These are phyloP conservation scores for Ploceus nigricollis DNA, from an alignment of 2,113 vertebrate species.

Conservation along the genomic window DNA sequence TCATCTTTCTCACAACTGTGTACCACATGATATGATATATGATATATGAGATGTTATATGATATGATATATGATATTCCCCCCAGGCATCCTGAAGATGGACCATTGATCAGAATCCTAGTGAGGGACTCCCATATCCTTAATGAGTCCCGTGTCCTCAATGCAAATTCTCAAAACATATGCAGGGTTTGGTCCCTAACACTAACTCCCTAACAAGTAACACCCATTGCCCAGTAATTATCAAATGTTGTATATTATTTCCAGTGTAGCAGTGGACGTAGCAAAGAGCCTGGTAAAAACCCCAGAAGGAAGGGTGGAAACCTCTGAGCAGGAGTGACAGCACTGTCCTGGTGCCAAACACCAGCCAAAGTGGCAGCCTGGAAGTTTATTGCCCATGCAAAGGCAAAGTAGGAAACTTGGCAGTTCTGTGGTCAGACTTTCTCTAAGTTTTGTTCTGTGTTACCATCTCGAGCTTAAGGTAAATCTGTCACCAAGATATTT, in stretches of 20 bases:
- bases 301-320: background rate
- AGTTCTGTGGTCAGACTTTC: background rate
- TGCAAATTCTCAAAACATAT: background rate
- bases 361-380: background rate
- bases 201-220: background rate
- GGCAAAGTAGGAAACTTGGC: background rate
- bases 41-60: background rate
- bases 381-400: background rate
- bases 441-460: background rate
- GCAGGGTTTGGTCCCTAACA: background rate
- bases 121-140: background rate
- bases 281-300: background rate
- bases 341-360: accelerated
- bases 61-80: background rate
- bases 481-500: background rate
- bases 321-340: background rate
- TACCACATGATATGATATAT: background rate
- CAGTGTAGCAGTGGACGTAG: background rate
- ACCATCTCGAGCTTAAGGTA: background rate
- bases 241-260: background rate
- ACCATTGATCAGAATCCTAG: background rate
- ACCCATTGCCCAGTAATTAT: background rate
- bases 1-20: background rate
- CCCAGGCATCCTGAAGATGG: background rate
- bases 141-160: background rate